These are phyloP conservation scores for Ormyrus labotus DNA, from an alignment of 2,888 invertebrate species.

Conservation along the genomic window DNA sequence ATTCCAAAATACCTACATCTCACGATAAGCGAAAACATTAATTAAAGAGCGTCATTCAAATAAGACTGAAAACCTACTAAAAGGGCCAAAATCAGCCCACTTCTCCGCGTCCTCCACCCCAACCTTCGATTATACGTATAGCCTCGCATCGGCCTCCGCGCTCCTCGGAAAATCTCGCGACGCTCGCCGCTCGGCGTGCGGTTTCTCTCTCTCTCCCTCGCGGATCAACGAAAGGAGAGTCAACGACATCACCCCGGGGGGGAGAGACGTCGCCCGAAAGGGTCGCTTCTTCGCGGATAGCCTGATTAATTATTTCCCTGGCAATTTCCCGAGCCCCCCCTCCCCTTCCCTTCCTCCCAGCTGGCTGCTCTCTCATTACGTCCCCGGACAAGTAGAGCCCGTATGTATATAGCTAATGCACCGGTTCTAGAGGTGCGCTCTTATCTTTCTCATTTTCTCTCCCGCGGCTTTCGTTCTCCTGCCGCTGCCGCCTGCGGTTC, in stretches of 20 bases:
- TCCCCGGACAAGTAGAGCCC: not conserved
- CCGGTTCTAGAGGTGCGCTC: not conserved
- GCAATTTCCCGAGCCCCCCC: slow-evolving; percentile 53
- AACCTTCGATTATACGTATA: no score
- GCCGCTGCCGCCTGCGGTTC: not conserved
- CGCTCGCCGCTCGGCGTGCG: not conserved
- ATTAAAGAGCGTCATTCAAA: no score
- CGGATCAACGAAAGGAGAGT: not conserved
- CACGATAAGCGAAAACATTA: no score
- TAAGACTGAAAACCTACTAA: no score
- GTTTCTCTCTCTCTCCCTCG: not conserved
- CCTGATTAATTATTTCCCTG: slow-evolving; percentile 58
- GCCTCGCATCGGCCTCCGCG: no score
- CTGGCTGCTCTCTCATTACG: slow-evolving; percentile 27
- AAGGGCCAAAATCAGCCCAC: no score
- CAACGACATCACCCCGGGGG: not conserved
- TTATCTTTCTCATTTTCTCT: not conserved
- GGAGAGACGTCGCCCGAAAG: slow-evolving; percentile 2
- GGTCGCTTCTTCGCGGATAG: slow-evolving; percentile 51
- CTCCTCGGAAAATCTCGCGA: not conserved
- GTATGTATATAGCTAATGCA: no score
- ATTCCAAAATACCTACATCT: no score
- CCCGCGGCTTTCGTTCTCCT: not conserved
- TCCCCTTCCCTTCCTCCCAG: not conserved
- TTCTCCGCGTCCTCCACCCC: no score